Evolutionary conservation across 2,797 vertebrate species (phyloP), one percentile per base, ranked within the genome.

Genomic region (Rhadinocentrus ornatus): DNA sequence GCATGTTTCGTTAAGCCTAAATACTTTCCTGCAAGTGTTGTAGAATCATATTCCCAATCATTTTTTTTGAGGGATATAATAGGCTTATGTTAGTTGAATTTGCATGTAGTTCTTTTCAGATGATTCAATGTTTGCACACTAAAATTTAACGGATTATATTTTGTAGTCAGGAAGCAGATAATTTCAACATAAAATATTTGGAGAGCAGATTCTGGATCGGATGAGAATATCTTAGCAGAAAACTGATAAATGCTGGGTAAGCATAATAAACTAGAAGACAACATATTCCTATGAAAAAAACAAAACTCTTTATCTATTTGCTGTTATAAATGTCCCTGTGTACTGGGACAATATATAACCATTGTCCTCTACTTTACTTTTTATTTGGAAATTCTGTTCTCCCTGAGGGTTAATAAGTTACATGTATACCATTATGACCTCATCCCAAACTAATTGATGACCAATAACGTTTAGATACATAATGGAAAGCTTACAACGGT

Each of bases 181-280:
- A 66, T 79, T 71, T 27, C 29, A 75, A 63, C 41, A 57, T 35
- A 69, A 70, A 66, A 84, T 75, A 75, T 82, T 82, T 84, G 75
- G 41, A 53, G 52, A 81, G 66, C 26, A 62, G 70, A 77, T 68
- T 79, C 70, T 74, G 77, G 81, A 69, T 60, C 61, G 41, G 58
- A 76, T 1, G 8, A 67, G 35, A 69, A 63, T 63, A 60, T 74
- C 35, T 66, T 57, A 50, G 59, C 39, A 20, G 50, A 79, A 70
- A 69, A 80, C n/a, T 8, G 8, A 66, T 71, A 77, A 70, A 84
- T 66, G 35, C 53, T 71, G 24, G 0, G 20, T 57, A 72, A 78
- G 60, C 18, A 1, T n/a, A 32, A 34, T 73, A 41, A 78, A 80
- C 50, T 71, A 48, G 15, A 70, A 27, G 41, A 54, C 52, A 46